Percentiles rank a stretch among this genome's conserved stretches.
Evolutionary conservation across 2,113 vertebrate species (phyloP).

Genomic region (Peucedramus taeniatus): DNA sequence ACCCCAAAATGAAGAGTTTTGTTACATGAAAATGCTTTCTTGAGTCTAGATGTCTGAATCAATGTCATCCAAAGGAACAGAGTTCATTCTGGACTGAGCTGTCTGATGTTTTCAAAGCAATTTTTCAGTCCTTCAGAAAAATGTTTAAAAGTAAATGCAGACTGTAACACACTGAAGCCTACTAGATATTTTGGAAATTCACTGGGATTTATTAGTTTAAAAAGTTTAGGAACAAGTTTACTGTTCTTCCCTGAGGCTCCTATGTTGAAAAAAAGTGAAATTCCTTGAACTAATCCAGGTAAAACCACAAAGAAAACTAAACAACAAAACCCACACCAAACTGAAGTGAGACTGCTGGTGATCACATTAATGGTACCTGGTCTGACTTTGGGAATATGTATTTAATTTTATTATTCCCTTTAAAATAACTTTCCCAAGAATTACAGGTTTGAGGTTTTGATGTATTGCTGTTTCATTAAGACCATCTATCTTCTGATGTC

Average conservation of each 20-base stretch:
- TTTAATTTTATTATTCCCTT: not conserved
- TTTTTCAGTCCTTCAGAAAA: not conserved
- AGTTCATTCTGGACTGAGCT: not conserved
- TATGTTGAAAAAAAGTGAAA: not conserved
- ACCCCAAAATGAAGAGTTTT: not conserved
- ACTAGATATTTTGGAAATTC: not conserved
- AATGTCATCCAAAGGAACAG: not conserved
- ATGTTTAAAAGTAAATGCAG: not conserved
- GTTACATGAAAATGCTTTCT: not conserved
- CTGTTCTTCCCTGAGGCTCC: not conserved
- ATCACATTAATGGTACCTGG: not conserved
- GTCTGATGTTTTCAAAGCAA: not conserved
- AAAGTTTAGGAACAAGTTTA: not conserved
- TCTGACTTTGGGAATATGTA: not conserved
- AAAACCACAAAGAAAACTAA: not conserved
- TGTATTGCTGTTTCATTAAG: not conserved
- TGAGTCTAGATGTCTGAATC: not conserved
- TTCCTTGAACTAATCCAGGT: not conserved
- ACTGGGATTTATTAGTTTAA: not conserved
- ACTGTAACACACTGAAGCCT: not conserved
- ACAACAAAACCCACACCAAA: not conserved
- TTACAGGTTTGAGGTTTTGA: not conserved
- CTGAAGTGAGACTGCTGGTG: not conserved
- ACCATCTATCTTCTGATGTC: not conserved
- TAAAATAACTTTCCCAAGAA: not conserved